A percentile compares a stretch with the other conserved stretches of the same genome.
These are phyloP conservation scores for Saiga tatarica DNA, from an alignment of 2,113 vertebrate species.

Conservation along the genomic window DNA sequence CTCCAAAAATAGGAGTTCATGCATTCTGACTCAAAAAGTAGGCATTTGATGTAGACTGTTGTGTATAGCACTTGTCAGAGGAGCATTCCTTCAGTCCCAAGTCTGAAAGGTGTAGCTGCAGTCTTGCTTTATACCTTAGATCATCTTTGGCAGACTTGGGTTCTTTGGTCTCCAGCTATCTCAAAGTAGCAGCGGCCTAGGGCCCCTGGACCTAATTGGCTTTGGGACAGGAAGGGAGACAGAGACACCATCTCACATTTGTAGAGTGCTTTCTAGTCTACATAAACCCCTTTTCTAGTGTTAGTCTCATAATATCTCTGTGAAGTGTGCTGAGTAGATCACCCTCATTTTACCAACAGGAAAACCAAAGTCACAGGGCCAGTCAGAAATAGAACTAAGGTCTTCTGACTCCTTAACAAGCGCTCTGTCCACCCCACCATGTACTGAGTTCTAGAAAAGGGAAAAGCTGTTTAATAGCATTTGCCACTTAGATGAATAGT, in stretches of 20 bases:
- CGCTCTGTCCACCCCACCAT: not conserved
- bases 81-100: not conserved
- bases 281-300: not conserved
- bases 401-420: not conserved
- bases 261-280: not conserved
- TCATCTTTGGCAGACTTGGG: not conserved
- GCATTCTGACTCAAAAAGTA: constrained; percentile 25
- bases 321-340: not conserved
- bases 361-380: not conserved
- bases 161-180: not conserved
- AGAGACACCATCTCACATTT: not conserved
- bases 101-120: not conserved
- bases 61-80: not conserved
- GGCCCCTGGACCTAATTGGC: not conserved
- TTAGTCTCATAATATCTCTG: not conserved
- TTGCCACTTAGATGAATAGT: not conserved
- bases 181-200: not conserved
- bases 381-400: not conserved
- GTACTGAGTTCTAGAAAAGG: not conserved
- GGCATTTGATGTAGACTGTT: not conserved
- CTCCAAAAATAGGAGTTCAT: constrained; percentile 30
- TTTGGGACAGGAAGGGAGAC: not conserved
- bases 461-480: not conserved
- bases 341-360: not conserved
- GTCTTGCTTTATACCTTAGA: not conserved